Evolutionary conservation across 2,888 invertebrate genomes (phyloP), one percentile per base, ranked within the genome.

Genomic region (Catocala fraxini): DNA sequence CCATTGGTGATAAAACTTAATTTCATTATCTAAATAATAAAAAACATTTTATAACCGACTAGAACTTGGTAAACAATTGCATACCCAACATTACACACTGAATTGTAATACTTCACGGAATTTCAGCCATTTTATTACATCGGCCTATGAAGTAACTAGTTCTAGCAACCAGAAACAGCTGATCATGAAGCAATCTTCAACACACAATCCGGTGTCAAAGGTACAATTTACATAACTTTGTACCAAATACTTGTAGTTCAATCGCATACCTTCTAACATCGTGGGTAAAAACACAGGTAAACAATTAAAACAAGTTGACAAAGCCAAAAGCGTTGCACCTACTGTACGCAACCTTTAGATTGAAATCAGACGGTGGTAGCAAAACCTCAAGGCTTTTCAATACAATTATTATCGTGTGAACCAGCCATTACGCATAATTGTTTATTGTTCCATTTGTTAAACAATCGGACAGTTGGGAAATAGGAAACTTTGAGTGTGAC

Each of bases 351-450:
- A 89, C 89, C 89, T 91, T 85, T 75, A 90, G 91, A 91, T 92
- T 77, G 33, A 59, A 88, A 91, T 91, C 91, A 82, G 81, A 86
- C 83, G 77, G 80, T 80, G 72, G 77, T 74, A 81, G 83, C 82
- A 87, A 89, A 86, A 88, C 68, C 86, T 88, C 91, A 92, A 92
- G 92, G 92, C 85, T 91, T 86, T 87, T 83, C 83, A 73, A 56
- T 89, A 86, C 86, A 89, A 89, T 89, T 88, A 69, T 70, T 65
- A 73, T 68, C 48, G 80, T 92, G 91, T 89, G 92, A 92, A 91
- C 75, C 58, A 58, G 51, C 64, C 68, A 75, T 73, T 71, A 73
- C 62, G 67, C 65, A 80, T 87, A 85, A 90, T 90, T 90, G 90
- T 89, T 87, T 87, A 90, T 90, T 91, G 90, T 90, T 80, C 74